Evolutionary conservation across 2,888 invertebrate species (phyloP), one percentile per base, ranked within the genome.

Genomic region (Idaea dimidiata): DNA sequence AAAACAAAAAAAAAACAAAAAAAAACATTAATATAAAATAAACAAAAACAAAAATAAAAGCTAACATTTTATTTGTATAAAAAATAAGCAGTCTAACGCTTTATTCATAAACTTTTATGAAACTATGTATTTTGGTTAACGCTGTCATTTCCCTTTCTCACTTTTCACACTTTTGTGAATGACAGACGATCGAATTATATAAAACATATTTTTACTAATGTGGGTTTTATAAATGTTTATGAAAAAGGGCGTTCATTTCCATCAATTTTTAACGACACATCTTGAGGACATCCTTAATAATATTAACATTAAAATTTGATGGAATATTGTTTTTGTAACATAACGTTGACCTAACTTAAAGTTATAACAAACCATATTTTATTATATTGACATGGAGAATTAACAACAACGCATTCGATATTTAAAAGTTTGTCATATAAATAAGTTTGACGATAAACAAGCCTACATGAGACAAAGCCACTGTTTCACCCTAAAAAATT

Each of bases 1-100:
- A 93, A 95, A 96, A 94, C 90, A 94, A 94, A 94, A 93, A 93
- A 91, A 91, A 93, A 91, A 90, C 89, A 86, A 82, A 86, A 84
- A 79, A 87, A 75, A 80, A 75, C 77, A 73, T 43, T 74, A 78
- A 72, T 75, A 73, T 74, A 79, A 80, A 80, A 76, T 73, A 79
- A 80, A 80, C 75, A 73, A 80, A 78, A 79, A 70, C 56, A 74
- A 84, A 86, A 81, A 62, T 83, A 86, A 84, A 87, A 71, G 68
- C 74, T 78, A 84, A 84, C 72, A 75, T 77, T 85, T 85, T 85
- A 85, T 87, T 74, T 65, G 67, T 72, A 80, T 80, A 75, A 71
- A 71, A 76, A 70, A 72, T 71, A 72, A 58, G 72, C 66, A 62
- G 62, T 60, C 43, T 43, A 8, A 43, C 43, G 24, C 24, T 24